Evolutionary conservation across 2,888 invertebrate genomes (phyloP).

Genomic region (Crepidodera aurea): DNA sequence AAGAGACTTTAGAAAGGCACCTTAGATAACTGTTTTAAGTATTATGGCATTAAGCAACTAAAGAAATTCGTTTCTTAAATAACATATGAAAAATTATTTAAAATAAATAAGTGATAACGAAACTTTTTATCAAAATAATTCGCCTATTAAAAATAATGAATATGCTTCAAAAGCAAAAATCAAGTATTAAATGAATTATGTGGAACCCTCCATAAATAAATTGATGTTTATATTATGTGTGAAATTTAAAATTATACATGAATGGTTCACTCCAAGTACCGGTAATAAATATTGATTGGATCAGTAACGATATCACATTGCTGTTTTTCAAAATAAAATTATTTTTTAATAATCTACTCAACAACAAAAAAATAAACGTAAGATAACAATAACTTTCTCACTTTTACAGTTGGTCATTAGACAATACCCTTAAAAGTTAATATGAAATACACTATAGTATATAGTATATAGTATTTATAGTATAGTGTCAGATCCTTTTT

Average conservation of each 20-base stretch:
- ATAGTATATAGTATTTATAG: too few relatives aligned
- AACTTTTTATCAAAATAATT: constrained; percentile 8
- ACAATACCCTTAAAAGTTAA: too few relatives aligned
- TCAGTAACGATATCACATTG: background rate
- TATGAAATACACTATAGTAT: too few relatives aligned
- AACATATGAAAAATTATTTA: background rate
- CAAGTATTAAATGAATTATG: constrained; percentile 11
- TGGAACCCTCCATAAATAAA: constrained; percentile 17
- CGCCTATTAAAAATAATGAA: background rate
- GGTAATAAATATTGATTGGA: background rate
- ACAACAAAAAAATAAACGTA: too few relatives aligned
- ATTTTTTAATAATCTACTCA: too few relatives aligned
- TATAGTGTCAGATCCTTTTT: too few relatives aligned
- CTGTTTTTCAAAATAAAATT: background rate
- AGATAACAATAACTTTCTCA: too few relatives aligned
- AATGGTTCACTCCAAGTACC: background rate
- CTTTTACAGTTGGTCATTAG: too few relatives aligned
- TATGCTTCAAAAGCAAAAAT: constrained; percentile 2
- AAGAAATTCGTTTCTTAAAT: constrained; percentile 2
- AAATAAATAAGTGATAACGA: constrained; percentile 12
- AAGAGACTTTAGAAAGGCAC: too few relatives aligned
- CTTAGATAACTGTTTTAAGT: too few relatives aligned
- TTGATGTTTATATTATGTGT: constrained; percentile 14
- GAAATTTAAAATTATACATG: background rate
- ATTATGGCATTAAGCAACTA: background rate